These are phyloP conservation scores for Lepidotrigona ventralis DNA, from an alignment of 1,140 invertebrate species.

Conservation along the genomic window DNA sequence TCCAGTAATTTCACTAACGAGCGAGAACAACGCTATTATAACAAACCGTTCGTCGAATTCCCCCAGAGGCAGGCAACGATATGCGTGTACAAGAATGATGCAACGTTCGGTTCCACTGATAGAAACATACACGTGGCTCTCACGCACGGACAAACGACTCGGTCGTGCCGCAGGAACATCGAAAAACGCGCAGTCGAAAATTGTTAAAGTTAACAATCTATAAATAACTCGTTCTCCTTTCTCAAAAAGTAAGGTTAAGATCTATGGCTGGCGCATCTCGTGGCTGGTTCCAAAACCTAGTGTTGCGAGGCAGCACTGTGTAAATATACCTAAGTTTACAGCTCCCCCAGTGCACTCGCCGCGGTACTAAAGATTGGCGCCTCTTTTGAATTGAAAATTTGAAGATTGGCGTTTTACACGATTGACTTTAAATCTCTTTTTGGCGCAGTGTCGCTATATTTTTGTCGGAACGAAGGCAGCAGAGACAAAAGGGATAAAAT, in stretches of 20 bases:
- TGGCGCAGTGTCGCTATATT: background rate
- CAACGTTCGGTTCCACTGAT: background rate
- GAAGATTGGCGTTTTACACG: background rate
- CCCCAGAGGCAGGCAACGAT: background rate
- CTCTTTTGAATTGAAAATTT: background rate
- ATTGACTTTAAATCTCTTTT: background rate
- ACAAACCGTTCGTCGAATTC: conserved; percentile 7
- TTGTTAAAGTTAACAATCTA: conserved; percentile 13
- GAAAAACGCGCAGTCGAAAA: background rate
- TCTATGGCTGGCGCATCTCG: conserved; percentile 15
- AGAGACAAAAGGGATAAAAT: background rate
- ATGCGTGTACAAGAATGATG: conserved; percentile 1
- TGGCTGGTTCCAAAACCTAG: background rate
- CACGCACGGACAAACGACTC: background rate
- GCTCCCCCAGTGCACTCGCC: background rate
- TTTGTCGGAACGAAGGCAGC: background rate
- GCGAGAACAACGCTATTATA: background rate
- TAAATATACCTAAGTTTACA: background rate
- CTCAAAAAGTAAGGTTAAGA: conserved; percentile 55
- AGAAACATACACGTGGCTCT: background rate
- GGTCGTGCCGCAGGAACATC: background rate
- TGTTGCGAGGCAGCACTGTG: conserved; percentile 46
- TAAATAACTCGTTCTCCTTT: background rate
- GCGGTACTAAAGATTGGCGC: background rate
- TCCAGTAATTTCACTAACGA: background rate